These are phyloP conservation scores for Hypomecis punctinalis DNA, from an alignment of 2,888 invertebrate species.

Conservation along the genomic window DNA sequence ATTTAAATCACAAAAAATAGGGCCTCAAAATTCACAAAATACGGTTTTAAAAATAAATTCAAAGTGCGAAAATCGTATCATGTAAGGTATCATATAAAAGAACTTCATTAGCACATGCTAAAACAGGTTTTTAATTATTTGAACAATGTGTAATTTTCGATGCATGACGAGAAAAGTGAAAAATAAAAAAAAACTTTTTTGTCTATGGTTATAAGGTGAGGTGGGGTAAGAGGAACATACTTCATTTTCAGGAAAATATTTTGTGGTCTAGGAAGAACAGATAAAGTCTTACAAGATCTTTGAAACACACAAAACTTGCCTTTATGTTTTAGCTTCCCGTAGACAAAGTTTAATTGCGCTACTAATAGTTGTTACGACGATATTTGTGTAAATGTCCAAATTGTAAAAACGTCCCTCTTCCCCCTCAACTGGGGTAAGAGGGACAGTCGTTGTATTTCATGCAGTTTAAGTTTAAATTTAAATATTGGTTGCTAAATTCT, in stretches of 20 bases:
- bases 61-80: no score
- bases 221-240: slow-evolving; percentile 5
- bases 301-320: slow-evolving; percentile 5
- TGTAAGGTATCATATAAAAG: no score
- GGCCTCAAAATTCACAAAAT: no score
- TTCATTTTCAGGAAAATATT: slow-evolving; percentile 3
- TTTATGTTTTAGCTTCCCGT: slow-evolving; percentile 1
- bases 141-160: no score
- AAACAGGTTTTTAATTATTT: no score
- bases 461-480: slow-evolving; percentile 10
- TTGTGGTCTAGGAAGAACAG: slow-evolving; percentile 1
- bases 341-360: slow-evolving; percentile 1
- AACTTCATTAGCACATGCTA: no score
- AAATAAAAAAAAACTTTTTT: no score
- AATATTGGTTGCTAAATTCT: slow-evolving; percentile 8
- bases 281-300: slow-evolving; percentile 3
- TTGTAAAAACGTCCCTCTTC: slow-evolving; percentile 5
- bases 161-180: no score
- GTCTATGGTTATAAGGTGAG: no score
- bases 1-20: no score
- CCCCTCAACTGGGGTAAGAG: slow-evolving; percentile 7
- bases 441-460: slow-evolving; percentile 14
- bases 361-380: slow-evolving; percentile 3
- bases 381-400: slow-evolving; percentile 1
- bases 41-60: no score